Base-by-base conservation (phyloP, 2,797 vertebrate genomes). In the Enteromius radiatus region DNA sequence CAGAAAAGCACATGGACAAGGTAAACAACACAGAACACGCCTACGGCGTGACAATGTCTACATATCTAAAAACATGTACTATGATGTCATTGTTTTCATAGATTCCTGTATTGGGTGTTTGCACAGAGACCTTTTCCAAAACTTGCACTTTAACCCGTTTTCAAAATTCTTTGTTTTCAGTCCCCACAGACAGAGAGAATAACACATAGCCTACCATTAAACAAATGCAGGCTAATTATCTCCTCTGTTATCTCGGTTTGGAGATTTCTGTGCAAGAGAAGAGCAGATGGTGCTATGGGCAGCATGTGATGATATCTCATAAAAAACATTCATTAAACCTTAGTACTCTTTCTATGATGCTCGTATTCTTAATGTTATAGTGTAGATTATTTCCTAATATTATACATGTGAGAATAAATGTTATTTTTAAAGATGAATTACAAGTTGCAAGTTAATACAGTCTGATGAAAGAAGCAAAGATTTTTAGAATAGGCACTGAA, bases 241-340 rank as follows among this genome's bases (percentile, higher is more conserved):
- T 65, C 31, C 77, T 54, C 9, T 0, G 1, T 68, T 68, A 56
- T 41, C 64, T 54, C 9, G 5, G 77, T 54, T 68, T 54, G 31
- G 77, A 68, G 64, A 68, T 79, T 68, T 68, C 15, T 56, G 33
- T 31, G 64, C n/a, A 19, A 38, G n/a, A 41, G 28, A 12, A 49
- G 15, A 79, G 9, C 47, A 68, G 64, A 56, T 41, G 64, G 63
- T 28, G 47, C 47, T 43, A 1, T 38, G 47, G n/a, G 12, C 33
- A 11, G 33, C 15, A 38, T 23, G 21, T 49, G 43, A 33, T 4
- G 26, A 68, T 56, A 28, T 28, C 6, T 31, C 41, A 59, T 59
- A 77, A n/a, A 77, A 77, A 77, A 76, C 31, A 67, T 2, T 7
- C 4, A 38, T 36, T 21, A 78, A 52, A 54, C 31, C 52, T 52